phyloP scores from a whole-genome alignment of 2,888 invertebrate species.

The Schrankia costaestrigalis region DNA sequence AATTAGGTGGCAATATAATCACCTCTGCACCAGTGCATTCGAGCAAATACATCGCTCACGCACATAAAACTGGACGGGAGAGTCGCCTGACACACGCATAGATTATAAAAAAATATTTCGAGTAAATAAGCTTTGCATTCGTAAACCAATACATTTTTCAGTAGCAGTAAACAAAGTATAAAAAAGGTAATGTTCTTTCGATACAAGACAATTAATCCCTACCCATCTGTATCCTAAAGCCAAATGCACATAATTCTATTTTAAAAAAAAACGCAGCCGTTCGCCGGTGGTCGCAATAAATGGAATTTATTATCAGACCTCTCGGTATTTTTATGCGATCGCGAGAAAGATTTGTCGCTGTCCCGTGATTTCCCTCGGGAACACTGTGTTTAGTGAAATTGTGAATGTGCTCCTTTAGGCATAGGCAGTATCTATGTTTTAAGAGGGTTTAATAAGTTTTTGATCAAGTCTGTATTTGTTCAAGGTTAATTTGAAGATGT shows the following conservation, averaged over 20 bases:
- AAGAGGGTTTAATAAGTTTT: background rate
- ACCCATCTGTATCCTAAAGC: constrained; percentile 32
- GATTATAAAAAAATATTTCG: too few relatives aligned
- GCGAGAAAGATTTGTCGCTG: constrained; percentile 57
- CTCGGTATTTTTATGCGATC: constrained; percentile 53
- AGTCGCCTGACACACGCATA: too few relatives aligned
- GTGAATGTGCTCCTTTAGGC: constrained; percentile 51
- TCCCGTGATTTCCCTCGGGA: constrained; percentile 60
- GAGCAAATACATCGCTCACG: too few relatives aligned
- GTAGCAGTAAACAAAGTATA: too few relatives aligned
- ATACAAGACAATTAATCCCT: constrained; percentile 31
- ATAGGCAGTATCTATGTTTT: constrained; percentile 18
- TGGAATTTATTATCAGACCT: constrained; percentile 52
- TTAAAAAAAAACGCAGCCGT: constrained; percentile 24
- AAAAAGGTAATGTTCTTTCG: constrained; percentile 12
- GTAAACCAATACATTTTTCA: too few relatives aligned
- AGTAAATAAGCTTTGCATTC: too few relatives aligned
- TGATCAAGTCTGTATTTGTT: background rate
- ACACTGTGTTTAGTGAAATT: constrained; percentile 52
- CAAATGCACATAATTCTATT: constrained; percentile 30
- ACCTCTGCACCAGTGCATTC: too few relatives aligned
- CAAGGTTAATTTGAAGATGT: too few relatives aligned
- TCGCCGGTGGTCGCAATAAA: constrained; percentile 51
- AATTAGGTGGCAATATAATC: too few relatives aligned
- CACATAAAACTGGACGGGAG: too few relatives aligned